Base-by-base conservation (phyloP, 2,888 invertebrate species). In the Chrysopilus asiliformis region DNA sequence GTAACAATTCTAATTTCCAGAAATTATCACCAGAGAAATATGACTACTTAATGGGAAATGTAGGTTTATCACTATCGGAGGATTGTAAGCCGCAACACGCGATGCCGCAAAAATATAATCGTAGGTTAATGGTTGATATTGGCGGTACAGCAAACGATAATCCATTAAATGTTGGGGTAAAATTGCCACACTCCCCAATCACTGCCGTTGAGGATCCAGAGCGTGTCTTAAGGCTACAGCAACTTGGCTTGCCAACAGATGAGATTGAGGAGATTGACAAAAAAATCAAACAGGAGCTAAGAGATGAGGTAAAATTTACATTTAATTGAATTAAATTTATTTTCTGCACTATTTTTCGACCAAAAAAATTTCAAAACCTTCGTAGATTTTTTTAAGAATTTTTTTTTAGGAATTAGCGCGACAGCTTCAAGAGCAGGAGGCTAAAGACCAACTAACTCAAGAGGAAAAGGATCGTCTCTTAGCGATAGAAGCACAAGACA, bases 401-500 rank as follows among this genome's bases (percentile, higher is more conserved):
- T 37, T 5, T 16, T 43, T 47, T 3, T 48, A 79, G 78, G 73
- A 81, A 58, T 57, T 86, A 29, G 86, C 86, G 1, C 66, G 74
- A 43, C 68, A 77, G 42, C 59, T 86, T 19, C 85, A 86, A 62
- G 76, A 79, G 49, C 76, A 83, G 57, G 83, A 84, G 58, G 69
- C 74, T 43, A 70, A 71, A 52, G 60, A 66, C 20, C 69, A 70
- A 33, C 64, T 72, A 38, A 67, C 72, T 12, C 58, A 68, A 43
- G 58, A 71, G 40, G 69, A 71, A 50, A 54, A 64, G 17, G 79
- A 79, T 58, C 68, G 76, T 43, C 66, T 76, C 50, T 54, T 81
- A 43, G 82, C 82, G 2, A 79, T 82, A 48, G 82, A 84, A 60
- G 80, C 79, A 2, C 82, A 83, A 56, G 83, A 84, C 52, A 75